Base-by-base conservation (phyloP, 2,888 invertebrate species). In the Gastrophysa polygoni region DNA sequence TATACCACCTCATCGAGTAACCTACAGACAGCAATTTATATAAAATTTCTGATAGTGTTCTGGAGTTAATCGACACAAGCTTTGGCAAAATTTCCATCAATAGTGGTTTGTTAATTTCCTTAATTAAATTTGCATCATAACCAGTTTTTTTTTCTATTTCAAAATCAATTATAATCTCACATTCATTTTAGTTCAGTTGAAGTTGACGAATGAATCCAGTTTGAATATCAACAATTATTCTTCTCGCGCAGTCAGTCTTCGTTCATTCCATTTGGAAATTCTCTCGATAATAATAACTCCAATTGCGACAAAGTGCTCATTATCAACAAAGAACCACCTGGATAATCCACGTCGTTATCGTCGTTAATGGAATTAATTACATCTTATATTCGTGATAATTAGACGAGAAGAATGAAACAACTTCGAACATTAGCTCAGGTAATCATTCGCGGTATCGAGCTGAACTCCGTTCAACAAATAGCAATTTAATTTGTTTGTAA, bases 281-380 rank as follows among this genome's bases (percentile, higher is more conserved):
- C 16, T 38, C 29, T 50, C 16, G 14, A 34, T 16, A 14, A 43
- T 24, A 16, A 43, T 54, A 11, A 43, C 10, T 38, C 14, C 24
- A 43, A 43, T 54, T 38, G 20, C 17, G 11, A 43, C 38, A 38
- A 14, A 34, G 18, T 16, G 17, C 17, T 54, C 28, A 43, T 28
- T 43, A 24, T 54, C 43, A 11, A 43, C 43, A 21, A 54, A 43
- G 52, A 54, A 11, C n/a, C 21, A 43, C 28, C 54, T 43, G 14
- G 43, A 54, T 54, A 54, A 54, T 43, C 38, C 14, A 43, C 24
- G n/a, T 32, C 32, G 32, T 51, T 32, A 51, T 52, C 24, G 18
- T 52, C 52, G 54, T 59, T 59, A 59, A 48, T 38, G 34, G 43
- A 59, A 59, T 59, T 59, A 55, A 59, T 59, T 54, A 34, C 48